phyloP scores from a whole-genome alignment of 2,113 vertebrate genomes.

The Felis catus region F.catus_Fca126_mat1.0 CM031412.1:19704501-19705000 shows the following conservation, averaged over 20 bases:
- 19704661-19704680: neutral
- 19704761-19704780: neutral
- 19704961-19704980: neutral
- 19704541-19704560: rapidly evolving
- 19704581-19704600: neutral
- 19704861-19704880: neutral
- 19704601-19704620: rapidly evolving
- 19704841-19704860: neutral
- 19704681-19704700: neutral
- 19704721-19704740: neutral
- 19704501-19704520: constrained; percentile 75
- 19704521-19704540: rapidly evolving
- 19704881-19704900: neutral
- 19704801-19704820: neutral
- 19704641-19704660: neutral
- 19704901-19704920: neutral
- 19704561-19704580: neutral
- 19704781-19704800: neutral
- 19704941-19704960: neutral
- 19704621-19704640: too few relatives aligned
- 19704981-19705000: neutral
- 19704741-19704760: neutral
- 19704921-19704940: neutral
- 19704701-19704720: neutral
- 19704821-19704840: neutral